Evolutionary conservation across 2,888 invertebrate genomes (phyloP).

Genomic region (Lamellibrachia columna): DNA sequence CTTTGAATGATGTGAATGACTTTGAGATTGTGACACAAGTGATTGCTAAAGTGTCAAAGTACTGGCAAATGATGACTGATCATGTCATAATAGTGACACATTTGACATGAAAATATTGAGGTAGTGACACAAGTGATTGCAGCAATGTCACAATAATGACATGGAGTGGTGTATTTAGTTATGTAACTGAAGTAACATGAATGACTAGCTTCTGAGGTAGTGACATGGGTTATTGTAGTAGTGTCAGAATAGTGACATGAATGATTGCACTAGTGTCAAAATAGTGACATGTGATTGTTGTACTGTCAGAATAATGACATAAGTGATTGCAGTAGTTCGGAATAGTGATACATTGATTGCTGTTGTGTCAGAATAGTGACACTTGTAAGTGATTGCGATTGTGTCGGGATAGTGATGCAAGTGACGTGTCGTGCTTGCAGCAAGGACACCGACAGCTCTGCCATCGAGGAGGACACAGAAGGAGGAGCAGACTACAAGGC

Average conservation of each 20-base stretch:
- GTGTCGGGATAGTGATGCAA: background rate
- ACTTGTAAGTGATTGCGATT: background rate
- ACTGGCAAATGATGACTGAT: no score
- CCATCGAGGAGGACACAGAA: constrained; percentile 66
- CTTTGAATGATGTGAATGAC: no score
- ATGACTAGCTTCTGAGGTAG: background rate
- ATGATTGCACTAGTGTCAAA: background rate
- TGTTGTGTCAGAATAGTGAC: background rate
- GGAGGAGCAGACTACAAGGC: constrained; percentile 63
- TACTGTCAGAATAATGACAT: background rate
- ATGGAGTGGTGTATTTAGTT: background rate
- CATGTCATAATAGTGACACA: no score
- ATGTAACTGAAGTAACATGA: background rate
- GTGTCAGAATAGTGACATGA: background rate
- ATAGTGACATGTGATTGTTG: background rate
- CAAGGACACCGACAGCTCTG: constrained; percentile 63
- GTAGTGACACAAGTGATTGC: background rate
- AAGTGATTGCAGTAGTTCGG: background rate
- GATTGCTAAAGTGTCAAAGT: background rate
- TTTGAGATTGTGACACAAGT: background rate
- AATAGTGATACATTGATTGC: background rate
- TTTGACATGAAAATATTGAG: no score
- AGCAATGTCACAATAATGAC: background rate
- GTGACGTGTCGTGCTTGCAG: constrained; percentile 39
- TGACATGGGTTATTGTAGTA: background rate